A percentile compares a stretch with the other conserved stretches of the same genome.
Conservation (phyloP, 2,888 invertebrate genomes). For the Rhorus exstirpatorius region DNA sequence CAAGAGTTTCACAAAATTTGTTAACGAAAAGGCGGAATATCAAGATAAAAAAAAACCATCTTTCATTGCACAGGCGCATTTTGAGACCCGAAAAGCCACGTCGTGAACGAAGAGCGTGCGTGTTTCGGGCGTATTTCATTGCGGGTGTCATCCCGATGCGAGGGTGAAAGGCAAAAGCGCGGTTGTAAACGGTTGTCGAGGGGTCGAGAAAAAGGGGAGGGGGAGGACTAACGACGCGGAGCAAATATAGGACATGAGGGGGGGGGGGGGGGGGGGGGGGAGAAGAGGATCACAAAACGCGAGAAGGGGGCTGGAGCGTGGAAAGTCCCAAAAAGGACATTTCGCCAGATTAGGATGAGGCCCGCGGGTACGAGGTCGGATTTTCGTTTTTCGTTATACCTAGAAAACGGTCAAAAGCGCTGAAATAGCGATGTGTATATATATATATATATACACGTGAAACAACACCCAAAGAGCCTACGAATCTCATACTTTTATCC, state of each 20-base stretch:
- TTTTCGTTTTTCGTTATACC: constrained; percentile 53
- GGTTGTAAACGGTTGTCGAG: constrained; percentile 60
- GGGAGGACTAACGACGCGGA: constrained; percentile 51
- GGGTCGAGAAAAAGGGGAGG: constrained; percentile 30
- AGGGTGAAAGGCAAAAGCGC: constrained; percentile 61
- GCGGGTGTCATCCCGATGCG: constrained; percentile 49
- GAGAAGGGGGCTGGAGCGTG: constrained; percentile 43
- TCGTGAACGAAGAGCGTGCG: constrained; percentile 24
- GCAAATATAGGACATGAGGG: constrained; percentile 39
- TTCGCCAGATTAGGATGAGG: constrained; percentile 68
- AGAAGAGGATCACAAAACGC: constrained; percentile 33
- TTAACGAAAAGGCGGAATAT: not conserved
- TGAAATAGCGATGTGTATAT: constrained; percentile 31
- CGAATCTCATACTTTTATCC: not conserved
- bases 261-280: not conserved
- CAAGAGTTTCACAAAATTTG: not conserved
- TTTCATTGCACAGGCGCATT: not conserved
- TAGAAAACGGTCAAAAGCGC: constrained; percentile 66
- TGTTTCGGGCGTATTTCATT: constrained; percentile 47
- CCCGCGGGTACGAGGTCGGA: constrained; percentile 66
- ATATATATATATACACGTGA: constrained; percentile 9
- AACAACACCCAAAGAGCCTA: not conserved
- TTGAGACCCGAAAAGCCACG: not conserved
- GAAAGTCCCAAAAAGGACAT: constrained; percentile 55
- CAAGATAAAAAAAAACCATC: not conserved